Evolutionary conservation across 1,140 invertebrate species (phyloP), one percentile per base, ranked within the genome.

Genomic region (Ceratosolen solmsi): DNA sequence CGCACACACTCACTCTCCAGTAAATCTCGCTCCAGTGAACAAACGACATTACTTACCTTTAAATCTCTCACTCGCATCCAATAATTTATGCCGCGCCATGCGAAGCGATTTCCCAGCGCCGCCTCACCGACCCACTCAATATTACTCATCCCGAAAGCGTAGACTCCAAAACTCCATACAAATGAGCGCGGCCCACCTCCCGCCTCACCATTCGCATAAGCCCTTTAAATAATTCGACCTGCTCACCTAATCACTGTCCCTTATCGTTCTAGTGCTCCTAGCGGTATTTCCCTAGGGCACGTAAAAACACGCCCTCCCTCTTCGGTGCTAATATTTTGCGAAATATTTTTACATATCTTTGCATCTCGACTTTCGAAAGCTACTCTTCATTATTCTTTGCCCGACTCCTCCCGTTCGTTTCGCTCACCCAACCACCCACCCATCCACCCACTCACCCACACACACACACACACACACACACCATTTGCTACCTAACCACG

Each of bases 281-380:
- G 41, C 36, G 4, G 49, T 2, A 76, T 68, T 36, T 82, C 63
- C 63, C 38, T 22, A 1, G 5, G 36, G 58, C 51, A 36, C 30
- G 36, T 73, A 78, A 78, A 82, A 79, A 82, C 41, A 65, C 68
- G 2, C 71, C 22, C 68, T 3, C 46, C 3, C 30, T 27, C n/a
- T 9, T 54, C 49, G n/a, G 0, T 8, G 15, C 7, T 65, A 1
- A 8, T n/a, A n/a, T 60, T 17, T 68, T 54, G 33, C 60, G 38
- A 72, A 60, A 77, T 72, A n/a, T n/a, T 82, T 82, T 78, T 82
- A 68, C 81, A 82, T 72, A 73, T 36, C 58, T 78, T 82, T 72
- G 75, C 75, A 82, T 78, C 41, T 70, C 20, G 46, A 22, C 25
- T 77, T 15, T 36, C 63, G 41, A 25, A 13, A 20, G 30, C 36